phyloP scores from a whole-genome alignment of 1,140 invertebrate genomes.

The Leptopilina clavipes region DNA sequence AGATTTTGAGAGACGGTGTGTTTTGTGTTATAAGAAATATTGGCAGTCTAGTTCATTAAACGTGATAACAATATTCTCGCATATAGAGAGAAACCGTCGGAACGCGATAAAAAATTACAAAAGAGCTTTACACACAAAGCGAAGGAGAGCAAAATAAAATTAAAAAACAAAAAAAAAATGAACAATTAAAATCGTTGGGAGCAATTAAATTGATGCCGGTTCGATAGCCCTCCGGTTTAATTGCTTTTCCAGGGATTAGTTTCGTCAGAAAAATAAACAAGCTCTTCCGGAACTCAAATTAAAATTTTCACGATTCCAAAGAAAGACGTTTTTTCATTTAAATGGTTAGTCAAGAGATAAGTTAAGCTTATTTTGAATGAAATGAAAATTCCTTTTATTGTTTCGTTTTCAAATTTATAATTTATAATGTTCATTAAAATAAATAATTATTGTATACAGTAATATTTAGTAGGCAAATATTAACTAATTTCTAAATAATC shows the following conservation, averaged over 20 bases:
- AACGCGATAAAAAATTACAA: not conserved
- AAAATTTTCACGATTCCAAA: not conserved
- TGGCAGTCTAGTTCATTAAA: not conserved
- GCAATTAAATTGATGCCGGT: conserved; percentile 24
- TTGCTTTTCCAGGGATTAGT: conserved; percentile 15
- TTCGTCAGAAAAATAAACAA: conserved; percentile 8
- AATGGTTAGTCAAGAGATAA: not conserved
- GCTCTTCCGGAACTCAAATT: not conserved
- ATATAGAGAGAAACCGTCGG: no score
- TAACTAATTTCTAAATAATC: no score
- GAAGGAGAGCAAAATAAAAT: not conserved
- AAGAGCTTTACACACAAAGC: conserved; percentile 2
- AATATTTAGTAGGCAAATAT: no score
- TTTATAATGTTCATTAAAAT: no score
- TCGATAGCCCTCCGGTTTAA: conserved; percentile 4
- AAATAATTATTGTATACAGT: no score
- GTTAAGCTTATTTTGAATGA: not conserved
- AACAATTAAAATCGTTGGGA: conserved; percentile 6
- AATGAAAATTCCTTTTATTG: not conserved
- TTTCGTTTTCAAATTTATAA: no score
- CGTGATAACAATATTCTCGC: not conserved
- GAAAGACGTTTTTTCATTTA: conserved; percentile 9
- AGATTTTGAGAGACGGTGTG: not conserved
- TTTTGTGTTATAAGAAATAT: conserved; percentile 10
- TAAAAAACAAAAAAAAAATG: conserved; percentile 30